Evolutionary conservation across 2,113 vertebrate species (phyloP), one percentile per base, ranked within the genome.

Genomic region (Tricholaema leucomelas): DNA sequence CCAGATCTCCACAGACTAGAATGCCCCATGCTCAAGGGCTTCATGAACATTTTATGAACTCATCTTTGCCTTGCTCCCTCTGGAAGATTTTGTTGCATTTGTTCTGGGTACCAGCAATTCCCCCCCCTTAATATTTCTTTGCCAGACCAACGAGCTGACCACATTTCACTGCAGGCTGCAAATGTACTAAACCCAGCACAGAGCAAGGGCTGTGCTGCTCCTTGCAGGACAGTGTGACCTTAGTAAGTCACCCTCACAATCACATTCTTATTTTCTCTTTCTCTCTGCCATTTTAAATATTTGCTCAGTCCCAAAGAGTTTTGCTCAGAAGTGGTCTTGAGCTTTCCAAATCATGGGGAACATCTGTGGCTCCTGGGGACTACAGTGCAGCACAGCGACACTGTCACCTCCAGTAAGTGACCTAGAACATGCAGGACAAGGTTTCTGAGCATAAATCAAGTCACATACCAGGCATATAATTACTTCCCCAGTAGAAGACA

Each of bases 111-210:
- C 54, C 31, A 63, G 61, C 52, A 63, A 61, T 21, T 35, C n/a
- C 12, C n/a, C 36, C 6, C 18, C 5, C 8, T 5, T 20, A 30
- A 0, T 31, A 81, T 54, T 84, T 77, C 27, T 74, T 24, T 58
- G 14, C 17, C 1, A 3, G 50, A 76, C 40, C 55, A 88, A 18
- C 0, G 0, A 60, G 55, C 61, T 60, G 72, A 77, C 13, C 36
- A 23, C 18, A 42, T 8, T 8, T 58, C 52, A 61, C 25, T 77
- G n/a, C 20, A 46, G 69, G 17, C 35, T 61, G 61, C 56, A 70
- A 35, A 38, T 54, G 13, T 14, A 54, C 12, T 46, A 63, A 73
- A 76, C 12, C 9, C 50, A 93, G 60, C 44, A 82, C 17, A 69
- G 84, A 65, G 36, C 3, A 31, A 90, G 52, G 50, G 38, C 76